phyloP scores from a whole-genome alignment of 2,113 vertebrate genomes.

The Leucopsar rothschildi region DNA sequence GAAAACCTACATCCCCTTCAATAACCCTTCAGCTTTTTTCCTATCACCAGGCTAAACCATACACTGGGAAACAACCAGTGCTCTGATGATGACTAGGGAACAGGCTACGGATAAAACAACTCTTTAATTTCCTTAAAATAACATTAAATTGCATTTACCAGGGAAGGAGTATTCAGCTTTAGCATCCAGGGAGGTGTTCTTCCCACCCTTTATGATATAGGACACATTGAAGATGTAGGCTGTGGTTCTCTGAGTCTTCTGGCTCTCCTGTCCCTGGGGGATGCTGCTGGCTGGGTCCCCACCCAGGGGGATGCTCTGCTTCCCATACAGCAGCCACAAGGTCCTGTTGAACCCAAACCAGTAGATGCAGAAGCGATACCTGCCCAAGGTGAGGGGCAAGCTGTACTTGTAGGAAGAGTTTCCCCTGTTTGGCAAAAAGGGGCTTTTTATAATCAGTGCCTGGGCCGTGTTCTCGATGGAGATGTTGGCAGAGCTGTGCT shows the following conservation, averaged over 20 bases:
- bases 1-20: not conserved
- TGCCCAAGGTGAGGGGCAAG: conserved; percentile 33
- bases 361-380: conserved; percentile 75
- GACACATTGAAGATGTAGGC: conserved; percentile 28
- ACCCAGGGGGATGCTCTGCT: conserved; percentile 46
- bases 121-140: not conserved
- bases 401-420: not conserved
- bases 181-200: conserved; percentile 52
- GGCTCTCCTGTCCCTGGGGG: not conserved
- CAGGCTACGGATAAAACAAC: not conserved
- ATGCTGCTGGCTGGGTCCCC: not conserved
- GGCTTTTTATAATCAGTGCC: conserved; percentile 1
- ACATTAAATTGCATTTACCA: conserved; percentile 17
- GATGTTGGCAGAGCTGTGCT: not conserved
- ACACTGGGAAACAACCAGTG: not conserved
- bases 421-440: not conserved
- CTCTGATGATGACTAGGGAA: not conserved
- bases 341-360: conserved; percentile 42
- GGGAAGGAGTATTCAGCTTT: not conserved
- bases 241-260: not conserved
- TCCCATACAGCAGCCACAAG: conserved; percentile 57
- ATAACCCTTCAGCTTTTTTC: not conserved
- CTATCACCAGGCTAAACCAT: not conserved
- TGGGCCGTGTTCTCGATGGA: conserved; percentile 49
- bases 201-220: not conserved